Evolutionary conservation across 1,140 invertebrate species (phyloP), one percentile per base, ranked within the genome.

Genomic region (Panulirus ornatus): DNA sequence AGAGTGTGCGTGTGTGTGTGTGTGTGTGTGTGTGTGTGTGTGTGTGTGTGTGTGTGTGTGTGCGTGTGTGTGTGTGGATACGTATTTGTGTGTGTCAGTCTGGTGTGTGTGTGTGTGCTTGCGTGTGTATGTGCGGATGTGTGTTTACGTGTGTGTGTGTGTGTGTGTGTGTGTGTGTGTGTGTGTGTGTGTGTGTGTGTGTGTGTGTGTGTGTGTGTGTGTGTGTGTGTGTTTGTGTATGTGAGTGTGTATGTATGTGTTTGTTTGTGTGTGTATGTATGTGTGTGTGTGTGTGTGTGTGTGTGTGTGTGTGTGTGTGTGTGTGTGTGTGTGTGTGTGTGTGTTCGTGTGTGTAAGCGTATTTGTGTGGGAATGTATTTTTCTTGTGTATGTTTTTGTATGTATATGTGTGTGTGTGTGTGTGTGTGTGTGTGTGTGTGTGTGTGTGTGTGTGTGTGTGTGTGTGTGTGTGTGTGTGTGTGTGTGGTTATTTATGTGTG

Each of bases 221-320:
- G 44, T 47, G 44, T 47, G 14, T 47, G 44, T 47, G 51, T 58
- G 51, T 58, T 8, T 22, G 51, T 58, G 51, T 58, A 19, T 58
- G 51, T 58, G 51, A 16, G 51, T 58, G 51, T 58, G 51, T 58
- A 19, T 58, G 51, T 58, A 19, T 58, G 51, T 58, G 51, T 58
- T 8, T 58, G 51, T 58, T 8, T 58, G 51, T 58, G 51, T 58
- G 51, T 58, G 51, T 58, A 19, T 58, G 54, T 22, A 58, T 22
- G 11, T 58, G 54, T 58, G 54, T 58, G 54, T 58, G 54, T 58
- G 54, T 58, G 54, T 58, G 54, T 58, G 54, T 58, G 54, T 58
- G 54, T 58, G 54, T 58, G 54, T 47, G 44, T 58, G 51, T 58
- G 9, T 47, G 44, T 47, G 44, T 47, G 44, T 47, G 44, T 47